phyloP scores from a whole-genome alignment of 2,113 vertebrate genomes.

The Eulemur macaco region DNA sequence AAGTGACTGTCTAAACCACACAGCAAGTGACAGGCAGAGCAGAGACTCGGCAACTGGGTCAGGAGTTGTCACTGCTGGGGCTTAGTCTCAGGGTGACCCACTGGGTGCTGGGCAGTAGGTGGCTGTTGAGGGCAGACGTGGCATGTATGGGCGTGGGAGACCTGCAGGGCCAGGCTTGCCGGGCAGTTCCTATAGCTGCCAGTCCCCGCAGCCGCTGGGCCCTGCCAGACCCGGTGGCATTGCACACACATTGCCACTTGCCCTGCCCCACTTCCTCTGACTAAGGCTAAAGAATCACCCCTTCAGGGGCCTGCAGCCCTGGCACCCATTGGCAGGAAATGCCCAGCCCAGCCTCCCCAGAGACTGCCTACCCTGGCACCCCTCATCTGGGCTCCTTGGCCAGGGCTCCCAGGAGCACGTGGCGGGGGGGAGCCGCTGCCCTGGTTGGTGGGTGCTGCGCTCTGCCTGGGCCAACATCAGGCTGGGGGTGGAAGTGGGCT shows the following conservation, averaged over 20 bases:
- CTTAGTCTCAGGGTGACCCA: background rate
- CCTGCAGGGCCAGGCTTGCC: background rate
- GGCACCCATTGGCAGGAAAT: constrained; percentile 63
- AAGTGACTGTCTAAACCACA: background rate
- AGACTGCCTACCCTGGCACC: constrained; percentile 4
- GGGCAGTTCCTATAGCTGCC: background rate
- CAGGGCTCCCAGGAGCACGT: background rate
- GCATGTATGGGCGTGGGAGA: background rate
- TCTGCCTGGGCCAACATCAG: background rate
- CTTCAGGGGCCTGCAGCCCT: constrained; percentile 55
- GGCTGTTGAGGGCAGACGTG: background rate
- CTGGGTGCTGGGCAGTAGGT: background rate
- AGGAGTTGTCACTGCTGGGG: background rate
- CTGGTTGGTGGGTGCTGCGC: background rate
- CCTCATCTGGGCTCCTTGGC: background rate
- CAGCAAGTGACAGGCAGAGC: background rate
- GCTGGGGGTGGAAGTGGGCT: background rate
- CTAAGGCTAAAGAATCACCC: constrained; percentile 54
- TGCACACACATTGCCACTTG: background rate
- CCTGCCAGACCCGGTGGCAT: background rate
- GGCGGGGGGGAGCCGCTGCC: background rate
- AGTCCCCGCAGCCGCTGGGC: background rate
- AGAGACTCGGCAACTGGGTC: background rate
- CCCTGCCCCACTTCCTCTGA: constrained; percentile 70
- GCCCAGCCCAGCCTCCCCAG: constrained; percentile 10